Percentiles rank a stretch among this genome's conserved stretches.
These are phyloP conservation scores for Melipona quadrifasciata DNA, from an alignment of 1,140 invertebrate species.

Conservation along the genomic window DNA sequence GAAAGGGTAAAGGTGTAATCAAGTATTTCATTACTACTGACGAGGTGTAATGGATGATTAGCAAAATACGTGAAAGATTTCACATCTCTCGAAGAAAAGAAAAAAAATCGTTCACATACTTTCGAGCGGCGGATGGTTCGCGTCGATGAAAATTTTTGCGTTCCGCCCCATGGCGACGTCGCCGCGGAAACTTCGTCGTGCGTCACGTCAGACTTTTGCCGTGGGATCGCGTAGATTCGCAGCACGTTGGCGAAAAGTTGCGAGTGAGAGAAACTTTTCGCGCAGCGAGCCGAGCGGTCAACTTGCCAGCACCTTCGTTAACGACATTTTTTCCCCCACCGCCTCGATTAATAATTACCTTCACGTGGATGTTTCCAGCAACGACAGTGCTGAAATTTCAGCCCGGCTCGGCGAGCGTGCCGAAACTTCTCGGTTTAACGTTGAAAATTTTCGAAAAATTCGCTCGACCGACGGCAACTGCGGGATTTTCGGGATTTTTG, in stretches of 20 bases:
- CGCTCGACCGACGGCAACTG: background rate
- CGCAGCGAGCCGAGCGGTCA: background rate
- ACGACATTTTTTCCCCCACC: constrained; percentile 12
- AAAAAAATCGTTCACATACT: too few species aligned
- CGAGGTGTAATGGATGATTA: too few species aligned
- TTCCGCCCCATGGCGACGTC: background rate
- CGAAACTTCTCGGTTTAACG: background rate
- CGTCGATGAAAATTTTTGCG: background rate
- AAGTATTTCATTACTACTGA: too few species aligned
- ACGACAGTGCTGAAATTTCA: background rate
- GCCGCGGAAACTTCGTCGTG: background rate
- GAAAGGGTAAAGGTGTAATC: too few species aligned
- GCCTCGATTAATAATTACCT: constrained; percentile 20
- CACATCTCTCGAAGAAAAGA: too few species aligned
- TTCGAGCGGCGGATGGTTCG: too few species aligned
- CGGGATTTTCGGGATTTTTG: constrained; percentile 4
- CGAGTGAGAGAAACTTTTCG: background rate
- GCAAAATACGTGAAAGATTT: too few species aligned
- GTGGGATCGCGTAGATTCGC: background rate
- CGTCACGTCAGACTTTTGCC: background rate
- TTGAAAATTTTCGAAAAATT: constrained; percentile 22
- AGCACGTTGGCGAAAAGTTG: constrained; percentile 1
- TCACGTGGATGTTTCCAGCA: background rate
- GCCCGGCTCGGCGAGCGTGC: background rate
- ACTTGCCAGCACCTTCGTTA: background rate